Conservation (phyloP, 2,113 vertebrate species). For the Nesogale talazaci region DNA sequence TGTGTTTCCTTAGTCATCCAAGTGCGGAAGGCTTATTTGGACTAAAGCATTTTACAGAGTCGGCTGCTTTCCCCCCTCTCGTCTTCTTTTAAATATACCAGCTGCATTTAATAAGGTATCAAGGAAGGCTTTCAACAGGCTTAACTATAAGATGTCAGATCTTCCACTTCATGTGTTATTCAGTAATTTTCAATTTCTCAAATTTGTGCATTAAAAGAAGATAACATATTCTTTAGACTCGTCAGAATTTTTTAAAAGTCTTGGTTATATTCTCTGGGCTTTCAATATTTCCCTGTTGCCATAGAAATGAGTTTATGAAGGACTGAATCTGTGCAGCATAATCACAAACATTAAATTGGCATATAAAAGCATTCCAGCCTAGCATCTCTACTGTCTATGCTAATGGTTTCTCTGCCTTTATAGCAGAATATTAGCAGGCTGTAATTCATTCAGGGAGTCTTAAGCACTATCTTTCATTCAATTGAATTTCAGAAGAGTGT, state of each 20-base stretch:
- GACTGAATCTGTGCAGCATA: slow-evolving; percentile 64
- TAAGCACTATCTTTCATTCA: slow-evolving; percentile 70
- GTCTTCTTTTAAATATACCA: slow-evolving; percentile 74
- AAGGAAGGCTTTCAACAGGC: slow-evolving; percentile 74
- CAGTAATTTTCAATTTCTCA: slow-evolving; percentile 79
- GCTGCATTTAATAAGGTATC: slow-evolving; percentile 76
- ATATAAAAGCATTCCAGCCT: slow-evolving; percentile 64
- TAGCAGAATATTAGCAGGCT: slow-evolving; percentile 58
- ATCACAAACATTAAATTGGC: slow-evolving; percentile 80
- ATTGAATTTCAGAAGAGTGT: slow-evolving; percentile 61
- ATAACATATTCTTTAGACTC: slow-evolving; percentile 69
- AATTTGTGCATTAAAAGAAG: slow-evolving; percentile 71
- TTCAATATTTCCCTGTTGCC: slow-evolving; percentile 66
- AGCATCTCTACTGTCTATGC: slow-evolving; percentile 58
- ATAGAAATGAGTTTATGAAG: slow-evolving; percentile 72
- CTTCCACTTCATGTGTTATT: slow-evolving; percentile 63
- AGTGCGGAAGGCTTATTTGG: slow-evolving; percentile 60
- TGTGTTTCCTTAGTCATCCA: slow-evolving; percentile 60
- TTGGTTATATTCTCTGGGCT: slow-evolving; percentile 54
- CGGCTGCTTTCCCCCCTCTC: slow-evolving; percentile 35
- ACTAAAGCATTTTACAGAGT: slow-evolving; percentile 71
- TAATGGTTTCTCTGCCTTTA: slow-evolving; percentile 74
- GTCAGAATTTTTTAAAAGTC: slow-evolving; percentile 64
- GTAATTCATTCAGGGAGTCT: slow-evolving; percentile 73
- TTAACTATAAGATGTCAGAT: slow-evolving; percentile 63